Evolutionary conservation across 2,113 vertebrate genomes (phyloP), one percentile per base, ranked within the genome.

Genomic region (Leptodactylus fuscus): DNA sequence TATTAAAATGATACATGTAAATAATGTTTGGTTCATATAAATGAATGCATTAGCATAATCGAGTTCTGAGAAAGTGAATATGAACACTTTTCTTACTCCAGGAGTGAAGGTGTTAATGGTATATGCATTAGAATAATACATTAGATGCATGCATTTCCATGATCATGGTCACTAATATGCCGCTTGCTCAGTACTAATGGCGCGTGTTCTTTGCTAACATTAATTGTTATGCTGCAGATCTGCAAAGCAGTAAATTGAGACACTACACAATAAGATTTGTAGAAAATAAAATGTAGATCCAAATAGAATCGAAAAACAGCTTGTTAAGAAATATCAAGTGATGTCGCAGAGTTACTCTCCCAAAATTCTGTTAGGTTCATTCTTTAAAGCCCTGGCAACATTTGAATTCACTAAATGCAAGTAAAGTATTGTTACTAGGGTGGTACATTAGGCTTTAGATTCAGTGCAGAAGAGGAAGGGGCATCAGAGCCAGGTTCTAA

Each of bases 81-180:
- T 20, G 11, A n/a, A 32, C 20, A 32, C n/a, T 12, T 78, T 4
- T 78, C 20, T n/a, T 22, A 36, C 76, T 79, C 76, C 76, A 79
- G 76, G 4, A 62, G 55, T 44, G 53, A 62, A 80, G 77, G 53
- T 16, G 34, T 80, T 80, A 62, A 41, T 60, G 5, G 15, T 36
- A 79, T 60, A 12, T 27, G 36, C n/a, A 20, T 27, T 10, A 20
- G 77, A 80, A 22, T 85, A 85, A 85, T 62, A 27, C 7, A 4
- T 32, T 44, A 32, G 44, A 41, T 65, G 24, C 62, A 27, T n/a
- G 53, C 75, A 60, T 44, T 55, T 60, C n/a, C 34, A 41, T 36
- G 22, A 55, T 29, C 24, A 46, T 18, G 8, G 29, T 80, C n/a
- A 79, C 51, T 79, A 79, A 79, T 55, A 58, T 8, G 11, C 58